phyloP scores from a whole-genome alignment of 2,888 invertebrate genomes.

The Mystacides longicornis region DNA sequence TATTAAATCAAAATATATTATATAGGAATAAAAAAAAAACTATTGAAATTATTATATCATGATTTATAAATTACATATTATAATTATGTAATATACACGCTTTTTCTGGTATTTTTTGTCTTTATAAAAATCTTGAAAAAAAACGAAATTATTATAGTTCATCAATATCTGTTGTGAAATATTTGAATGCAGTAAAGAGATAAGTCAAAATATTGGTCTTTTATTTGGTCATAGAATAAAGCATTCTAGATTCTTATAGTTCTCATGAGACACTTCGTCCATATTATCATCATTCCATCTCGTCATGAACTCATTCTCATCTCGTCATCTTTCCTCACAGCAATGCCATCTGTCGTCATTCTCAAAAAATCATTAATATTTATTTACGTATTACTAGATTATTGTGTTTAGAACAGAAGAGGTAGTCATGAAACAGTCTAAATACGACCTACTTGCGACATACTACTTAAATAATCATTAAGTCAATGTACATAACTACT shows the following conservation, averaged over 20 bases:
- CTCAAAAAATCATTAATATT: not conserved
- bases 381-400: not conserved
- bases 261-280: not conserved
- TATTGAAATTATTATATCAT: not conserved
- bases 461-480: too few species aligned
- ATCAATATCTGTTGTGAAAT: too few species aligned
- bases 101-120: not conserved
- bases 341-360: conserved; percentile 2
- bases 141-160: too few species aligned
- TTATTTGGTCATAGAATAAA: not conserved
- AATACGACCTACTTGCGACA: too few species aligned
- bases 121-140: too few species aligned
- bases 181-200: too few species aligned
- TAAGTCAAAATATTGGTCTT: not conserved
- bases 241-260: not conserved
- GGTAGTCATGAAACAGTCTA: too few species aligned
- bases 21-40: not conserved
- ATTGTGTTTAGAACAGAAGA: not conserved
- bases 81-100: not conserved
- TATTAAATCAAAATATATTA: not conserved
- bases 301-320: conserved; percentile 4
- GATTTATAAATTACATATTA: not conserved
- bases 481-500: too few species aligned
- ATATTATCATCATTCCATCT: not conserved
- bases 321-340: conserved; percentile 20